These are phyloP conservation scores for Mustela lutreola DNA, from an alignment of 2,113 vertebrate species.

Conservation along the genomic window DNA sequence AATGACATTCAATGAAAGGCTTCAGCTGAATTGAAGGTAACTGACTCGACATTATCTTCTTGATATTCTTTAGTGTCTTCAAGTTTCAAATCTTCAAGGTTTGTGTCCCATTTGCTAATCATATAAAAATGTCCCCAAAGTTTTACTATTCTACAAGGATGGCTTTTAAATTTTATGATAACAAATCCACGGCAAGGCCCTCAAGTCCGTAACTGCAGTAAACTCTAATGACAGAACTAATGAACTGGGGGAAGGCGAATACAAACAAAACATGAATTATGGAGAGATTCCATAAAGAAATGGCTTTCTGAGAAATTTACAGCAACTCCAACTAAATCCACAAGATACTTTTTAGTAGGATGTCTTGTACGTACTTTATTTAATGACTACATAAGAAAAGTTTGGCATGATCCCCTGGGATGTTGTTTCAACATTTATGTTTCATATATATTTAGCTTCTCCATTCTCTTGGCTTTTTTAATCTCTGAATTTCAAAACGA, in stretches of 20 bases:
- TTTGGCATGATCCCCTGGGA: not conserved
- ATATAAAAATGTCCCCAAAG: conserved; percentile 1
- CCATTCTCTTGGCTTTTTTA: not conserved
- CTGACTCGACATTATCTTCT: not conserved
- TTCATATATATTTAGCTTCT: conserved; percentile 10
- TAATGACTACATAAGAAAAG: not conserved
- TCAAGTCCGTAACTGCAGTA: not conserved
- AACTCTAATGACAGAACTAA: conserved; percentile 44
- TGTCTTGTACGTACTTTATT: not conserved
- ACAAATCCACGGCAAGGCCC: not conserved
- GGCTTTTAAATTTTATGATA: conserved; percentile 60
- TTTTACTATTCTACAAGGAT: not conserved
- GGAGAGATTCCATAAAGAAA: conserved; percentile 17
- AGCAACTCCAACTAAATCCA: conserved; percentile 37
- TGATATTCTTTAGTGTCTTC: not conserved
- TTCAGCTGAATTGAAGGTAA: conserved; percentile 38
- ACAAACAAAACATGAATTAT: conserved; percentile 27
- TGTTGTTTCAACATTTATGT: not conserved
- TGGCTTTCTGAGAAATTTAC: not conserved
- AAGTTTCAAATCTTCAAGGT: conserved; percentile 21
- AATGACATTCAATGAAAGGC: not conserved
- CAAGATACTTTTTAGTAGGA: conserved; percentile 20
- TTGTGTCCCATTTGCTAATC: conserved; percentile 21
- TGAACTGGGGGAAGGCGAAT: not conserved
- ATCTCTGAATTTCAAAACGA: conserved; percentile 47